These are phyloP conservation scores for Siniperca undulata DNA, from an alignment of 2,797 vertebrate genomes.

Conservation along the genomic window DNA sequence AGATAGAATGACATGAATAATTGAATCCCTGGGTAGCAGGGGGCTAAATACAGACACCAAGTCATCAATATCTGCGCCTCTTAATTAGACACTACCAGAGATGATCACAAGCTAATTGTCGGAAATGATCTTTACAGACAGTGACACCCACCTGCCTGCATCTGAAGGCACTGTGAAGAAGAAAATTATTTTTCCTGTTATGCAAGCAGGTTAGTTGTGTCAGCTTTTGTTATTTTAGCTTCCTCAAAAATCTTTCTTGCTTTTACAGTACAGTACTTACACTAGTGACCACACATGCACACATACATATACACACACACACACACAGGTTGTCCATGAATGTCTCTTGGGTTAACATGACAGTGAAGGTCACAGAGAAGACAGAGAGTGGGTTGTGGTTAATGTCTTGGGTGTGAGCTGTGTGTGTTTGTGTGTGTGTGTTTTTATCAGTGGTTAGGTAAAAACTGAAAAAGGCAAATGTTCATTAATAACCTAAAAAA, in stretches of 20 bases:
- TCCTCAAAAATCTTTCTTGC: background rate
- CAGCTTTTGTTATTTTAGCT: conserved; percentile 3
- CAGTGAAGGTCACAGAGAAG: conserved; percentile 1
- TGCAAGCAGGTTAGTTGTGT: conserved; percentile 30
- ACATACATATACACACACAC: no score
- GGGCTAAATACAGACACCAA: conserved; percentile 59
- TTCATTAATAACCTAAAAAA: background rate
- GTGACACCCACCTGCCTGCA: conserved; percentile 27
- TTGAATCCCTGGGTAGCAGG: conserved; percentile 35
- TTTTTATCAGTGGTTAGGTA: background rate
- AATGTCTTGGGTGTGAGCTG: background rate
- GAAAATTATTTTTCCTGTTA: conserved; percentile 6
- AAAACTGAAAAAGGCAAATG: background rate
- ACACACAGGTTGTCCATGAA: background rate
- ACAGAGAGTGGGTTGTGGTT: background rate
- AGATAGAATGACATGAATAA: conserved; percentile 57
- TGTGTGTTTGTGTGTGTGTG: background rate
- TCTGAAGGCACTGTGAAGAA: conserved; percentile 3
- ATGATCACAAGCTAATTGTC: conserved; percentile 57
- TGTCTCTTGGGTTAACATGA: background rate
- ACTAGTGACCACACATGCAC: background rate
- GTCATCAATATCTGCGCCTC: conserved; percentile 47
- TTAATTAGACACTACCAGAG: conserved; percentile 55
- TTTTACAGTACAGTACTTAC: background rate
- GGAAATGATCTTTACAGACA: conserved; percentile 42